Evolutionary conservation across 2,113 vertebrate species (phyloP), one percentile per base, ranked within the genome.

Genomic region (Istiophorus platypterus): DNA sequence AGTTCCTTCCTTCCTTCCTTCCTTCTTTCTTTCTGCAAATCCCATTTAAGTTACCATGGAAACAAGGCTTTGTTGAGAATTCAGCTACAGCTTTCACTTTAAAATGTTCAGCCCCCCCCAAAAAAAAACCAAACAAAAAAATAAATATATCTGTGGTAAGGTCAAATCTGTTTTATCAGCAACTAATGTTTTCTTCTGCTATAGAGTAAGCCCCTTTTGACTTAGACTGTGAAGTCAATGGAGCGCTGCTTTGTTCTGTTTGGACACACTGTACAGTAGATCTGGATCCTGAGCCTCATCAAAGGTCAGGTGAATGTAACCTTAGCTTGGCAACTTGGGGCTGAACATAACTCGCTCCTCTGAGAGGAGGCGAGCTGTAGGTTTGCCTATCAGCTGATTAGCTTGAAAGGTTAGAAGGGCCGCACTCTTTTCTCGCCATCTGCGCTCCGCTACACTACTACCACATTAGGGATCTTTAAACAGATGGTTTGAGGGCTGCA

Each of bases 401-500:
- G 89, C 91, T 90, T 86, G 79, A 93, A 94, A 95, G 94, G 94
- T 94, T 95, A 92, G 87, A 69, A 86, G 90, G 92, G 85, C 81
- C 6, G 66, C 69, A 54, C 72, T 90, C 89, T 90, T 86, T 90
- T 92, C 91, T 90, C 80, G 59, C 92, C 93, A 94, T 94, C 92
- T 94, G 94, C 78, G 85, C 90, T 67, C 80, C 47, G 79, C 89
- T 58, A 84, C 91, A 83, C 84, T 80, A 87, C 85, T 18, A 82
- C 91, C 90, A 90, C 94, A 92, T 92, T 87, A 91, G 93, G 90
- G 94, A 95, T 91, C 92, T 92, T 93, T 91, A 91, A 94, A 89
- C 93, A 95, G 95, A 95, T 95, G 93, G 94, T 92, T 92, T 62
- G 92, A 89, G 91, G 76, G 87, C 89, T 89, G 88, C 85, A 86